phyloP scores from a whole-genome alignment of 2,113 vertebrate species.

The pig (Sus scrofa) region DNA sequence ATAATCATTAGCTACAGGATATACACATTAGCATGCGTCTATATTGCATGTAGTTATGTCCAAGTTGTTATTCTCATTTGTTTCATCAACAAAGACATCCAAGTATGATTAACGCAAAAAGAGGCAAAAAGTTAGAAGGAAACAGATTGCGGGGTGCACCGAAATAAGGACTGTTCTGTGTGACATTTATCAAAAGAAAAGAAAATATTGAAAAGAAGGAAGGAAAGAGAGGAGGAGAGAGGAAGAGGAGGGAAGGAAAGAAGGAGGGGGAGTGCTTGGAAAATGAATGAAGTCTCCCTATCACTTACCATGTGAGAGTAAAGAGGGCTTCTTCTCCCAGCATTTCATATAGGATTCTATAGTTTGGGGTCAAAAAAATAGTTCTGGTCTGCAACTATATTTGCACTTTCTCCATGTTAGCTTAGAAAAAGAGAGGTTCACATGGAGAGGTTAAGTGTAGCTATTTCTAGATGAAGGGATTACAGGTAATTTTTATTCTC shows the following conservation, averaged over 20 bases:
- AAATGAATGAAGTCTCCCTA: not conserved
- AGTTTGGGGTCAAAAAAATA: not conserved
- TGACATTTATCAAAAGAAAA: not conserved
- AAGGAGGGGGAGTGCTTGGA: fast-evolving
- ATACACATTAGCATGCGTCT: not conserved
- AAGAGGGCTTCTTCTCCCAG: not conserved
- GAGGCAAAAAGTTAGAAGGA: not conserved
- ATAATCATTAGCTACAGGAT: not conserved
- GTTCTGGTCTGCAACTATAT: not conserved
- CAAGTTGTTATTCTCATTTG: not conserved
- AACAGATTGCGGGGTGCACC: not conserved
- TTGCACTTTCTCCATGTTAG: not conserved
- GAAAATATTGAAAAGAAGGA: not conserved
- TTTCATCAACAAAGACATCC: not conserved
- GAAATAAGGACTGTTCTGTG: not conserved
- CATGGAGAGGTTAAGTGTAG: not conserved
- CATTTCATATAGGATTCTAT: not conserved
- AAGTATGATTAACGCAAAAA: not conserved
- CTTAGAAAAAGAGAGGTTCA: not conserved
- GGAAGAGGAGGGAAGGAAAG: too few relatives aligned
- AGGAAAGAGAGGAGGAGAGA: not conserved
- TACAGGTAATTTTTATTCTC: not conserved
- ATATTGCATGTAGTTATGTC: too few relatives aligned
- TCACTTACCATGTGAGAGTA: fast-evolving
- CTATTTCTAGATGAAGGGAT: not conserved